A percentile compares a stretch with the other conserved stretches of the same genome.
Evolutionary conservation across 2,797 vertebrate genomes (phyloP).

Genomic region (Clamator glandarius): DNA sequence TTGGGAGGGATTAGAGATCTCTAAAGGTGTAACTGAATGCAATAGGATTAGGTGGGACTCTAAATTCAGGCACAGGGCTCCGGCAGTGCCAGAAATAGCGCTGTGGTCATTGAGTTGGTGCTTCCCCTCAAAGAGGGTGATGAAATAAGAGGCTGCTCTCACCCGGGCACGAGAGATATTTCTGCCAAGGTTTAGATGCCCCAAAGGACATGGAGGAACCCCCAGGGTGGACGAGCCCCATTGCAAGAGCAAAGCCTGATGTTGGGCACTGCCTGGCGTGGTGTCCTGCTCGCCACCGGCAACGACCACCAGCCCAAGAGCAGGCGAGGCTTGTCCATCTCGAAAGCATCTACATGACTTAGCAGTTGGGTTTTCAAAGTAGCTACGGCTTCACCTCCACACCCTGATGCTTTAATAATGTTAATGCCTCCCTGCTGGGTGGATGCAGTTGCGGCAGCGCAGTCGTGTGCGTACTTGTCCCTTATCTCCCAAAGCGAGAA

Average conservation of each 20-base stretch:
- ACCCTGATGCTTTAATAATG: neutral
- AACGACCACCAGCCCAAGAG: neutral
- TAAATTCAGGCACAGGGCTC: neutral
- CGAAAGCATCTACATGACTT: neutral
- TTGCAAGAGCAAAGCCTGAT: neutral
- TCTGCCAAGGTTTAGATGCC: neutral
- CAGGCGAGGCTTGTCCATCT: neutral
- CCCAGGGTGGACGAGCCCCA: neutral
- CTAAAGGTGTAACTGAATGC: accelerated
- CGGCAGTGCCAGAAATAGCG: neutral
- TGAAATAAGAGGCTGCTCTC: neutral
- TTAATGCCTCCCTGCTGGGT: neutral
- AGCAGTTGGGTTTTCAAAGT: neutral
- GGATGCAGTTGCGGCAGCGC: neutral
- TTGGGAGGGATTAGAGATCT: slow-evolving; percentile 1
- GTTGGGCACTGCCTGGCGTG: neutral
- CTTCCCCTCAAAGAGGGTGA: neutral
- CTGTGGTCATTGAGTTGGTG: neutral
- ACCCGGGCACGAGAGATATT: neutral
- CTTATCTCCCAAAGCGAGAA: neutral
- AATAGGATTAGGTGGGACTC: neutral
- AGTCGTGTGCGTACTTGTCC: neutral
- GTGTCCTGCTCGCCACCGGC: neutral
- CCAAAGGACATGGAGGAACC: neutral
- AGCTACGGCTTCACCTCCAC: neutral